Evolutionary conservation across 2,888 invertebrate species (phyloP), one percentile per base, ranked within the genome.

Genomic region (Coelopa pilipes): DNA sequence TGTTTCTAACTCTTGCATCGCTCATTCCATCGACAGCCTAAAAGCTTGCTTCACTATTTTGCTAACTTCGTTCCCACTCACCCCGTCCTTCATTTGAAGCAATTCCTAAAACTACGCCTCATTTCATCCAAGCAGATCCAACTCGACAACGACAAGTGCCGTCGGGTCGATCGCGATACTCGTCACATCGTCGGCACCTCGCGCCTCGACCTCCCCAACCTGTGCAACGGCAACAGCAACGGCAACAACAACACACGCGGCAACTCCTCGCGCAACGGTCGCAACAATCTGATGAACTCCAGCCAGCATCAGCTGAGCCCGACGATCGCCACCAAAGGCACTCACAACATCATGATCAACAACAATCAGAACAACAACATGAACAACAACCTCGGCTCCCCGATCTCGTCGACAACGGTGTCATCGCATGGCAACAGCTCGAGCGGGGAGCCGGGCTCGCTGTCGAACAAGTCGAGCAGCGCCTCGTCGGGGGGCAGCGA

Each of bases 121-220:
- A 34, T 34, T 34, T 34, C 34, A 34, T 34, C 34, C 34, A 34
- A 34, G 9, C 81, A 88, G 88, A 86, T 88, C 82, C 88, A 88
- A 81, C 81, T 88, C 80, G 88, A 88, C 80, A 88, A 88, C 84
- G 87, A 87, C 80, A 88, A 88, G 83, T 83, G 86, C 81, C 86
- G 87, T 81, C 87, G 87, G 76, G 34, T 34, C 34, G 88, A 88
- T 81, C 83, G 87, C 79, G 85, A 85, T 71, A 78, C 75, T 70
- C 83, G 83, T 74, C 76, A 83, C 71, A 82, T 85, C 74, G 80
- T 83, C 74, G 80, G 82, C 73, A 82, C 85, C 47, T 83, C 85
- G 47, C 85, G 86, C 65, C 79, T 87, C 76, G 88, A 88, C 79
- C 78, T 87, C 76, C 85, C 88, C 66, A 83, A 83, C 76, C 80